These are phyloP conservation scores for Perizoma flavofasciatum DNA, from an alignment of 2,888 invertebrate species.

Conservation along the genomic window DNA sequence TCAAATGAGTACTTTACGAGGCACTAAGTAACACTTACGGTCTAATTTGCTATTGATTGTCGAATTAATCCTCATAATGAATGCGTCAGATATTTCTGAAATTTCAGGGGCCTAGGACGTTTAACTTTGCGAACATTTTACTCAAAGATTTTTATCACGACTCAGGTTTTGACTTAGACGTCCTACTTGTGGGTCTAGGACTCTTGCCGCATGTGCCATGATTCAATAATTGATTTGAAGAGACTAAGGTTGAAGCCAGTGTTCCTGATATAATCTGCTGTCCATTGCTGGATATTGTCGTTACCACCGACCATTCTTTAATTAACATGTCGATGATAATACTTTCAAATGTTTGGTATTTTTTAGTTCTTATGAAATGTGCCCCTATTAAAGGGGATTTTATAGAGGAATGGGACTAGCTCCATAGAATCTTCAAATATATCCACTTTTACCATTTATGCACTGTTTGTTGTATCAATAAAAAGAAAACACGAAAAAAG, in stretches of 20 bases:
- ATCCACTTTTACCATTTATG: no score
- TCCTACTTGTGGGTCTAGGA: no score
- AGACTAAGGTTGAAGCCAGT: no score
- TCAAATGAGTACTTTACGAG: conserved; percentile 45
- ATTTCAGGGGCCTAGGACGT: conserved; percentile 20
- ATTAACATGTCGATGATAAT: conserved; percentile 36
- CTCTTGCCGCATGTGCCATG: no score
- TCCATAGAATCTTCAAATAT: no score
- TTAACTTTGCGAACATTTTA: conserved; percentile 15
- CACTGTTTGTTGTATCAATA: no score
- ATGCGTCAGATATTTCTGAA: conserved; percentile 15
- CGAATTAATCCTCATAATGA: conserved; percentile 18
- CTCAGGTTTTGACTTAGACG: neutral
- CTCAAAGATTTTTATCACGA: neutral
- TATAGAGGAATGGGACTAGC: no score
- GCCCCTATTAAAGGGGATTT: no score
- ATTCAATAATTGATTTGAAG: no score
- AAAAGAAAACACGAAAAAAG: no score
- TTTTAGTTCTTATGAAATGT: no score
- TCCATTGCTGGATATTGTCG: conserved; percentile 38
- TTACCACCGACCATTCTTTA: conserved; percentile 39
- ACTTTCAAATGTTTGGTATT: conserved; percentile 4
- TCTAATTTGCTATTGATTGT: conserved; percentile 32
- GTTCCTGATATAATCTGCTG: conserved; percentile 16
- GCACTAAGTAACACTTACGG: conserved; percentile 31